Evolutionary conservation across 2,888 invertebrate species (phyloP).

Genomic region (Mythimna pallens): DNA sequence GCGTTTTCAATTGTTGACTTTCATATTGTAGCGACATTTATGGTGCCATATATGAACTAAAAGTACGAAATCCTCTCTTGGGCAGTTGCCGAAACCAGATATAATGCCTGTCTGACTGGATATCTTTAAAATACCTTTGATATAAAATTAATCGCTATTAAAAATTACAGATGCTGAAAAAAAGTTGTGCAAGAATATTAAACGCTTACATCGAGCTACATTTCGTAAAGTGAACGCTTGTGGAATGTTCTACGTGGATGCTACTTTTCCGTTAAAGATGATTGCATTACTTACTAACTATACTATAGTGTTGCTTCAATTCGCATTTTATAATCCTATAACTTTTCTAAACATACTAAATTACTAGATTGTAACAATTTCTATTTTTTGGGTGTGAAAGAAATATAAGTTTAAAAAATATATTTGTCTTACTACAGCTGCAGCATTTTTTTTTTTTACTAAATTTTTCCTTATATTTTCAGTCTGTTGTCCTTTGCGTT

Average conservation of each 20-base stretch:
- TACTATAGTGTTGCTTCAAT: conserved; percentile 25
- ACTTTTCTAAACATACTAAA: conserved; percentile 18
- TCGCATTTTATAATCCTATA: conserved; percentile 18
- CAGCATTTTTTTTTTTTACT: too few species aligned
- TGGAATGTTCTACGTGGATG: conserved; percentile 26
- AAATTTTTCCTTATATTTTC: too few species aligned
- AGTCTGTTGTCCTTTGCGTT: too few species aligned
- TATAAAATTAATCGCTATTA: neutral
- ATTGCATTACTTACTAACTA: conserved; percentile 14
- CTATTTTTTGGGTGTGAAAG: neutral
- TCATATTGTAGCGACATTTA: too few species aligned
- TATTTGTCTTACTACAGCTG: neutral
- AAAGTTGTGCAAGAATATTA: conserved; percentile 28
- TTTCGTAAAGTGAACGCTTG: conserved; percentile 34
- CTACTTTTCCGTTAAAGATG: conserved; percentile 22
- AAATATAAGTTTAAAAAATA: neutral
- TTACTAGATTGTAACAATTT: neutral
- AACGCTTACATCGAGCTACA: conserved; percentile 24
- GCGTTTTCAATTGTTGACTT: too few species aligned
- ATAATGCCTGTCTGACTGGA: too few species aligned
- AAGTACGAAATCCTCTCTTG: too few species aligned
- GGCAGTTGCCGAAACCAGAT: too few species aligned
- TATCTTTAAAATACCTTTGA: neutral
- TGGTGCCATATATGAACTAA: too few species aligned
- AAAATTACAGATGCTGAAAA: conserved; percentile 36